Percentiles rank a stretch among this genome's conserved stretches.
These are phyloP conservation scores for Watsonalla cultraria DNA, from an alignment of 2,888 invertebrate species.

Conservation along the genomic window DNA sequence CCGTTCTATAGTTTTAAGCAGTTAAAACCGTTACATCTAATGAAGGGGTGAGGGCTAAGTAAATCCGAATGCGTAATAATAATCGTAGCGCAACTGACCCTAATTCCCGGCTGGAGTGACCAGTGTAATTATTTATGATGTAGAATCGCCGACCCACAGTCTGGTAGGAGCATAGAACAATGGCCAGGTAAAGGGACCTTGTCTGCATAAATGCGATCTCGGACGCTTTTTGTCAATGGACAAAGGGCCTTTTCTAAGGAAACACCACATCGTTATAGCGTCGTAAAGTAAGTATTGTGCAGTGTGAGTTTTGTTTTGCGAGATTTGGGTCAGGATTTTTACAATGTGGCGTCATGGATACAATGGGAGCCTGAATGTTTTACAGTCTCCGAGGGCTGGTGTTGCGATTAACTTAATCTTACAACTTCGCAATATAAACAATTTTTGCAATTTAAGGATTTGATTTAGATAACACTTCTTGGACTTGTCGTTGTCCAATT, in stretches of 20 bases:
- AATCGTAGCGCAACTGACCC: conserved; percentile 71
- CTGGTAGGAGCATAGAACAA: conserved; percentile 71
- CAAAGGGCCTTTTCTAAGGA: conserved; percentile 75
- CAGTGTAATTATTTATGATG: conserved; percentile 74
- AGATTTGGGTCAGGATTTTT: conserved; percentile 76
- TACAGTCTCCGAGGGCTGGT: conserved; percentile 40
- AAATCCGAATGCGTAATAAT: conserved; percentile 64
- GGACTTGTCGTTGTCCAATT: neutral
- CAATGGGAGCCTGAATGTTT: conserved; percentile 54
- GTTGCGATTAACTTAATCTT: conserved; percentile 14
- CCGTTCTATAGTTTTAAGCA: conserved; percentile 77
- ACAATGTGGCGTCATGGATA: conserved; percentile 68
- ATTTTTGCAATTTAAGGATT: neutral
- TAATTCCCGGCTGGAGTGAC: conserved; percentile 59
- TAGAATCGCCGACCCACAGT: conserved; percentile 66
- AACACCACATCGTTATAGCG: conserved; percentile 77
- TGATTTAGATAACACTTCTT: neutral
- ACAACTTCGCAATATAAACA: neutral
- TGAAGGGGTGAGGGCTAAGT: conserved; percentile 74
- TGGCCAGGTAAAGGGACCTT: conserved; percentile 68
- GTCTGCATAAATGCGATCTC: conserved; percentile 71
- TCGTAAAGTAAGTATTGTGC: conserved; percentile 75
- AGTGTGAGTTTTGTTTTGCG: conserved; percentile 69
- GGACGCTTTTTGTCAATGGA: conserved; percentile 73
- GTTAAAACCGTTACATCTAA: conserved; percentile 78